Percentiles rank a stretch among this genome's conserved stretches.
Evolutionary conservation across 1,140 invertebrate genomes (phyloP).

Genomic region (Platyura marginata): DNA sequence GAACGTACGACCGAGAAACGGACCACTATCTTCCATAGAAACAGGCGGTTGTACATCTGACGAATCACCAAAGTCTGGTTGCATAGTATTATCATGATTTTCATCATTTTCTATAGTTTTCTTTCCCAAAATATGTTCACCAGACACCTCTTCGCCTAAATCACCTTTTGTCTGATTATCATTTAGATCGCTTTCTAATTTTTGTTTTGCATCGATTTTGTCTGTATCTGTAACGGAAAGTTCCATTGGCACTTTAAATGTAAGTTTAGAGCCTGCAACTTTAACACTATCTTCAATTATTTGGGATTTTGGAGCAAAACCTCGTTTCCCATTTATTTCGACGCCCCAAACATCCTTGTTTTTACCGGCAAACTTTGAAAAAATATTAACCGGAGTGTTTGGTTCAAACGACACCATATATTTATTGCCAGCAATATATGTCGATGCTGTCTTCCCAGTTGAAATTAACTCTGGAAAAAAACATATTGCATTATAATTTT

Average conservation of each 20-base stretch:
- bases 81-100: neutral
- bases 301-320: neutral
- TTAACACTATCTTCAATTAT: neutral
- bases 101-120: neutral
- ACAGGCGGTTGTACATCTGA: too few relatives aligned
- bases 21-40: too few relatives aligned
- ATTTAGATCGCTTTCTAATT: too few relatives aligned
- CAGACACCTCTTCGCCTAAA: too few relatives aligned
- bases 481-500: neutral
- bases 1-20: too few relatives aligned
- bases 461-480: neutral
- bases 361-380: neutral
- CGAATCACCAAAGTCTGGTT: too few relatives aligned
- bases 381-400: neutral
- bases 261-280: neutral
- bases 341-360: neutral
- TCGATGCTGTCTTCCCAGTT: neutral
- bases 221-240: too few relatives aligned
- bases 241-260: too few relatives aligned
- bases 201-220: too few relatives aligned
- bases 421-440: neutral
- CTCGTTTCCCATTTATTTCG: neutral
- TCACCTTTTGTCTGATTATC: too few relatives aligned
- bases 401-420: neutral
- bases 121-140: too few relatives aligned